Base-by-base conservation (phyloP, 2,888 invertebrate genomes). In the Mesopsocus fuscifrons region DNA sequence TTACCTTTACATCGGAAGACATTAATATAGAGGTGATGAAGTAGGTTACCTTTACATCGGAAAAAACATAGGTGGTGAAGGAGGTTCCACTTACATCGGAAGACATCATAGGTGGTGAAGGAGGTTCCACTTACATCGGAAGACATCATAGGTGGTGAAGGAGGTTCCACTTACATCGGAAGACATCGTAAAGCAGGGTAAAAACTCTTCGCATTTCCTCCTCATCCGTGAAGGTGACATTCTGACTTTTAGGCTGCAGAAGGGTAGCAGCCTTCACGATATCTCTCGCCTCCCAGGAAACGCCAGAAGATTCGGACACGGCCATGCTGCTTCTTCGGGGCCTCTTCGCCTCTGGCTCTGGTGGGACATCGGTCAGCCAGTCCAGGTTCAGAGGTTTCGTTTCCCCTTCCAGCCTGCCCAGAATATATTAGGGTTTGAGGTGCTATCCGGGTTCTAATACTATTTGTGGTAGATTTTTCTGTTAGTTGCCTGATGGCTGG, bases 141-240 rank as follows among this genome's bases (percentile, higher is more conserved):
- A 72, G 1, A 78, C n/a, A 53, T 80, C 79, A 56, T 78, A 80
- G n/a, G 16, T 3, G 17, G 11, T 20, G n/a, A 6, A 9, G 26
- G 26, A 26, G 8, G 26, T 26, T 9, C 18, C 43, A 46, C 77
- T 72, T 60, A 79, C 80, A 79, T 58, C 79, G 64, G 50, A 77
- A 72, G 1, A 78, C 77, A 53, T 80, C 79, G 56, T 78, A 80
- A 49, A 79, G 74, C 26, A 80, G 64, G 1, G 76, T 72, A 52
- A 76, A 77, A 18, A 79, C 78, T 49, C 74, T 64, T 45, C 78
- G 62, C 77, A 79, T 78, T 54, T 79, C 77, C 44, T 77, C 76
- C 51, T 78, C 77, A 53, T 78, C 74, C 2, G 56, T 56, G 50
- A 74, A 74, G 13, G 59, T 52, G 0, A 68, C 68, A 1, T 55